Evolutionary conservation across 2,888 invertebrate genomes (phyloP).

Genomic region (Adelphocoris suturalis): DNA sequence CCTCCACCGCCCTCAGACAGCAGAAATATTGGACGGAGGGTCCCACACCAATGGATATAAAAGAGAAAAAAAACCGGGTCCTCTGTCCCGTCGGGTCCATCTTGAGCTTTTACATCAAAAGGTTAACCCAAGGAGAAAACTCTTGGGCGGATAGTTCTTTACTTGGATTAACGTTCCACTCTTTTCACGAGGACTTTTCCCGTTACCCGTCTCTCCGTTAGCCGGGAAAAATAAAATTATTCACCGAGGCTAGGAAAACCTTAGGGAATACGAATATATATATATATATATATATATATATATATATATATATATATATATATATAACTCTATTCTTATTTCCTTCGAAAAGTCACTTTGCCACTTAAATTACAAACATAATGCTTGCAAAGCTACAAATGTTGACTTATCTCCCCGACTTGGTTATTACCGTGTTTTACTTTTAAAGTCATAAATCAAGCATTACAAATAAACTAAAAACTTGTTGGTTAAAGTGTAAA

Average conservation of each 20-base stretch:
- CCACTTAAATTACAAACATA: no score
- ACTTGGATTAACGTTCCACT: slow-evolving; percentile 46
- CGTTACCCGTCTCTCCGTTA: slow-evolving; percentile 30
- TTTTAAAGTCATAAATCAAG: no score
- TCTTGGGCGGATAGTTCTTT: slow-evolving; percentile 52
- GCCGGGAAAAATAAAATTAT: slow-evolving; percentile 40
- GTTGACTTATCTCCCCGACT: no score
- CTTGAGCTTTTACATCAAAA: slow-evolving; percentile 52
- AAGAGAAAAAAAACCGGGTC: background rate
- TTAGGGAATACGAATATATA: background rate
- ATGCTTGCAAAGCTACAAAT: no score
- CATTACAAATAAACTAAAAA: no score
- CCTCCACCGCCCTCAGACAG: background rate
- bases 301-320: no score
- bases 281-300: no score
- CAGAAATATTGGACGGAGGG: background rate
- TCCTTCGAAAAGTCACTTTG: background rate
- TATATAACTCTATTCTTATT: background rate
- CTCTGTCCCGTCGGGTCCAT: slow-evolving; percentile 9
- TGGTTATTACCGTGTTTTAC: no score
- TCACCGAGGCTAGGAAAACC: background rate
- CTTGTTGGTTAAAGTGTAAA: no score
- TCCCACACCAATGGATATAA: background rate
- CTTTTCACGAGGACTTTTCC: slow-evolving; percentile 38
- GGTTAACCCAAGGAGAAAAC: slow-evolving; percentile 52